Evolutionary conservation across 2,113 vertebrate species (phyloP).

Genomic region (Gulo gulo): DNA sequence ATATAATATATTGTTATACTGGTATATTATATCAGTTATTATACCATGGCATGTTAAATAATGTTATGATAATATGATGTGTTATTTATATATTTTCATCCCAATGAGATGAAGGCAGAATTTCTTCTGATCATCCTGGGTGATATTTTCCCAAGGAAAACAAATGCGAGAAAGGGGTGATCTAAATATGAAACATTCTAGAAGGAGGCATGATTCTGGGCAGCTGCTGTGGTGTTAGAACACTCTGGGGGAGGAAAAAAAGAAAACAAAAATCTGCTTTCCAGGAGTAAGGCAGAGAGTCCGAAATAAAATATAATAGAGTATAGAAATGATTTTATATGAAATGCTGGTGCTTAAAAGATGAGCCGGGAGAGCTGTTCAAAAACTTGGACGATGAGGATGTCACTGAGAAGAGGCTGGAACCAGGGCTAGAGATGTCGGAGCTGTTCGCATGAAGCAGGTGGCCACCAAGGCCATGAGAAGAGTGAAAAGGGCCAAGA

Average conservation of each 20-base stretch:
- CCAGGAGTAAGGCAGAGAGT: not conserved
- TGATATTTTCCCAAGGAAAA: not conserved
- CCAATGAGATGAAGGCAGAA: not conserved
- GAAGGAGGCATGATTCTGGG: not conserved
- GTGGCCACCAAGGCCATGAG: not conserved
- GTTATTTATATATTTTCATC: not conserved
- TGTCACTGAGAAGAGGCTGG: not conserved
- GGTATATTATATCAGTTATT: not conserved
- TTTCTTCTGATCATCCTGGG: not conserved
- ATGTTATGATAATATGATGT: not conserved
- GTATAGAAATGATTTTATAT: not conserved
- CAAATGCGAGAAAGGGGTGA: not conserved
- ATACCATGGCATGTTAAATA: not conserved
- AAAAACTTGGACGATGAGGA: not conserved
- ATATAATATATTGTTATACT: not conserved
- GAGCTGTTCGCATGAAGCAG: not conserved
- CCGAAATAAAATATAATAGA: not conserved
- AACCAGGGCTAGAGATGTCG: not conserved
- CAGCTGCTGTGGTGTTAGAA: not conserved
- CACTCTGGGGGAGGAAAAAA: not conserved
- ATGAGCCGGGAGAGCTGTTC: fast-evolving
- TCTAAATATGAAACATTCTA: not conserved
- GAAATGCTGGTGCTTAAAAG: not conserved
- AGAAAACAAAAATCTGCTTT: not conserved
- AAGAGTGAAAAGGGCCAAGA: not conserved